Evolutionary conservation across 2,113 vertebrate species (phyloP).

Genomic region (Urocitellus parryii): DNA sequence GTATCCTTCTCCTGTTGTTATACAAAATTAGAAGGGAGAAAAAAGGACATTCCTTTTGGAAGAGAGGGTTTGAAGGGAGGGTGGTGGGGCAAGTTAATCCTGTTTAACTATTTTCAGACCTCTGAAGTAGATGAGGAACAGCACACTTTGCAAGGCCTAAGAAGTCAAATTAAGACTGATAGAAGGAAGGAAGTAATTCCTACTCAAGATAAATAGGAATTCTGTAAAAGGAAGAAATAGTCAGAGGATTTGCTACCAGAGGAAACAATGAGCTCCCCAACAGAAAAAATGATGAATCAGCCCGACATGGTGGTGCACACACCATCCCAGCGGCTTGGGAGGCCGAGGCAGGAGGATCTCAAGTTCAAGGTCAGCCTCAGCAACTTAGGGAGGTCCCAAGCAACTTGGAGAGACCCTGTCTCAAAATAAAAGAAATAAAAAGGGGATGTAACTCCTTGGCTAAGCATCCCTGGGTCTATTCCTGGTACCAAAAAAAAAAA

Average conservation of each 20-base stretch:
- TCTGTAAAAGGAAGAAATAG: not conserved
- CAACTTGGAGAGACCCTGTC: no score
- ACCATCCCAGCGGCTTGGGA: no score
- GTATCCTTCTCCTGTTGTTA: not conserved
- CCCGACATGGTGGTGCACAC: no score
- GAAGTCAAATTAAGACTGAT: not conserved
- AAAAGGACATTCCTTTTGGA: not conserved
- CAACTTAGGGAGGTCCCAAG: no score
- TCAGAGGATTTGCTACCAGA: not conserved
- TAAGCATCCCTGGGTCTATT: no score
- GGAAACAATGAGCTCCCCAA: not conserved
- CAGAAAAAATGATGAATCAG: not conserved
- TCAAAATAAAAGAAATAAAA: no score
- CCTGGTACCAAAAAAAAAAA: no score
- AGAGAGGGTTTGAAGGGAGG: not conserved
- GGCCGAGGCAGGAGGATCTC: no score
- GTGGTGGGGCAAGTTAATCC: not conserved
- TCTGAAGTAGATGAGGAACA: not conserved
- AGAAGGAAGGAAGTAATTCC: not conserved
- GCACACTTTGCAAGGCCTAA: not conserved
- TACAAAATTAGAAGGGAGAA: not conserved
- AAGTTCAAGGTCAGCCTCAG: no score
- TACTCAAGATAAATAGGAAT: conserved; percentile 1
- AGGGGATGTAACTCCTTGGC: no score
- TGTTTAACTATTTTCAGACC: not conserved